Evolutionary conservation across 2,113 vertebrate genomes (phyloP), one percentile per base, ranked within the genome.

Genomic region (Baryphthengus martii): DNA sequence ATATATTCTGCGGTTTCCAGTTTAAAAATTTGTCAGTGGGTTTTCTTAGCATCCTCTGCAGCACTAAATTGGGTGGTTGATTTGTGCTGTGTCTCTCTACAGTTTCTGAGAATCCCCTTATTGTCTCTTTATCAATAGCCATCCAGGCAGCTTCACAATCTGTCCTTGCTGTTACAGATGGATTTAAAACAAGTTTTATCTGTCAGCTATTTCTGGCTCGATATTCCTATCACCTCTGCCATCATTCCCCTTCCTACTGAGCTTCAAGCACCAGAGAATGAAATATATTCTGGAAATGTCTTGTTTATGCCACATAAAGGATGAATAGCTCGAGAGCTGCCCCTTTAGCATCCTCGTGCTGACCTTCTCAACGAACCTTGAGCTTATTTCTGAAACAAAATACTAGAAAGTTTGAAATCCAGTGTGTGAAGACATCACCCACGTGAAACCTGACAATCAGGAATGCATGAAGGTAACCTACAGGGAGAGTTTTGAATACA

Each of bases 221-320:
- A 44, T 31, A 45, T 94, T 87, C 87, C 70, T 40, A 31, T 81
- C 90, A 37, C 67, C 70, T 85, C 66, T 82, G 74, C 61, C 39
- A 70, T 56, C 84, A 14, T 50, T 37, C 14, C 52, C 26, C 39
- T 37, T 74, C 70, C 85, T 20, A 0, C 9, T 3, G 77, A 62
- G 62, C 42, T 20, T 83, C 74, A 67, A 1, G 23, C 62, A 21
- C 17, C 50, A 45, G 59, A 66, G 85, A 56, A 74, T 5, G 42
- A 80, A 67, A 77, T 4, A 25, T 18, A 42, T 26, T 35, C 89
- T 55, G 75, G 88, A 76, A 89, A 79, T 3, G 1, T 7, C 71
- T 40, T 15, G 6, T 79, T 53, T 33, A 7, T 40, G 29, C 24
- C 89, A 35, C 1, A 3, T 4, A 42, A 18, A 9, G 62, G 76